Percentiles rank a stretch among this genome's conserved stretches.
Evolutionary conservation across 1,140 invertebrate genomes (phyloP).

Genomic region (Chlorops oryzae): DNA sequence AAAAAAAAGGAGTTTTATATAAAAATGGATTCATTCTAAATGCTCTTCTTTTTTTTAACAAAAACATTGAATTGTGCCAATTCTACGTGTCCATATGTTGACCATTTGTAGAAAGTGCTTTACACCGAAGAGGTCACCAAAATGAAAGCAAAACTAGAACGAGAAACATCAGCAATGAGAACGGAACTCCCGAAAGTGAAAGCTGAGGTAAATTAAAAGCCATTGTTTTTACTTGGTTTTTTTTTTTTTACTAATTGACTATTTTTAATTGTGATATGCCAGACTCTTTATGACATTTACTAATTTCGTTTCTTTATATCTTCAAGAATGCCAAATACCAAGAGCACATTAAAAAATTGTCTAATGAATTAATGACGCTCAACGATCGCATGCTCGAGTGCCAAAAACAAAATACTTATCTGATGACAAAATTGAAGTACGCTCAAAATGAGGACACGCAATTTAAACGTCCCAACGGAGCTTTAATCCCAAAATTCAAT

Average conservation of each 20-base stretch:
- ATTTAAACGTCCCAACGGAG: slow-evolving; percentile 10
- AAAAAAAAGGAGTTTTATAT: no score
- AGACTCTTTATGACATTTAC: no score
- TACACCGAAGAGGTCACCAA: slow-evolving; percentile 50
- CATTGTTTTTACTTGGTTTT: neutral
- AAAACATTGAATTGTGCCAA: no score
- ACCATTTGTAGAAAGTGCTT: slow-evolving; percentile 38
- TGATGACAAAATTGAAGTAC: slow-evolving; percentile 35
- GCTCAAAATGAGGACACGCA: slow-evolving; percentile 8
- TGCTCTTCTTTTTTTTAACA: no score
- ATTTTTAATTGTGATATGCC: no score
- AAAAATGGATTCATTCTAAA: no score
- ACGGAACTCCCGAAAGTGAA: slow-evolving; percentile 24
- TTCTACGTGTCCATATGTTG: neutral
- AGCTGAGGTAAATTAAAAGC: slow-evolving; percentile 25
- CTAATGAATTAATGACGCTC: slow-evolving; percentile 36
- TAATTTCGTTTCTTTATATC: neutral
- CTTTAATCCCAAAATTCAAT: no score
- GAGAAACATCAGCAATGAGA: slow-evolving; percentile 22
- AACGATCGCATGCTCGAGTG: slow-evolving; percentile 41
- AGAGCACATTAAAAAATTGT: slow-evolving; percentile 36
- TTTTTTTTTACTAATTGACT: no score
- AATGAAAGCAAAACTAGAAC: slow-evolving; percentile 47
- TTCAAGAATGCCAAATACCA: slow-evolving; percentile 39
- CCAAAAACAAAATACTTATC: slow-evolving; percentile 35